phyloP scores from a whole-genome alignment of 1,140 invertebrate species.

The Idris sp. region DNA sequence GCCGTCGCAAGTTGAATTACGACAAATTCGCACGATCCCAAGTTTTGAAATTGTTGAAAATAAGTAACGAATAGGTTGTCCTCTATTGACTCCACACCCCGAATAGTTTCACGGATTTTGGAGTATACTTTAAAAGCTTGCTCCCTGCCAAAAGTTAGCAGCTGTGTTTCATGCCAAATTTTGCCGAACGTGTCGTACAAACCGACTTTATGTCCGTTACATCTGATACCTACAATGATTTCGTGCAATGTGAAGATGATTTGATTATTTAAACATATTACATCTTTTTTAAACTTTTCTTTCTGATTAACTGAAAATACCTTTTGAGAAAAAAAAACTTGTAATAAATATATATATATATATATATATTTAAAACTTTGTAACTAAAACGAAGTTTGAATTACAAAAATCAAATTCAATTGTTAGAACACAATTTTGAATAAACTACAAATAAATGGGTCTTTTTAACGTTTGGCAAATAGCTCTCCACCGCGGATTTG shows the following conservation, averaged over 20 bases:
- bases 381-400: no score
- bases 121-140: constrained; percentile 46
- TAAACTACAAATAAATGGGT: constrained; percentile 6
- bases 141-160: constrained; percentile 50
- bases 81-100: constrained; percentile 37
- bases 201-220: constrained; percentile 37
- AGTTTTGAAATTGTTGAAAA: constrained; percentile 43
- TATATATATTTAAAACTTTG: no score
- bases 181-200: constrained; percentile 44
- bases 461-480: constrained; percentile 47
- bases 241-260: constrained; percentile 27
- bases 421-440: no score
- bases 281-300: constrained; percentile 5
- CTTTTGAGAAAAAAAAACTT: no score
- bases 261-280: constrained; percentile 35
- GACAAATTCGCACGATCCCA: constrained; percentile 7
- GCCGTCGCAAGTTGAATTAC: constrained; percentile 27
- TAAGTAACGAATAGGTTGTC: constrained; percentile 46
- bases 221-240: constrained; percentile 43
- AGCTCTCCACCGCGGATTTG: constrained; percentile 47
- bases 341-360: no score
- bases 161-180: constrained; percentile 57
- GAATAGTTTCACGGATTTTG: constrained; percentile 45
- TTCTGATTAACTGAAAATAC: no score
- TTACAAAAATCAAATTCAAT: no score